Conservation (phyloP, 2,888 invertebrate genomes). For the Dicyrtoma fusca region DNA sequence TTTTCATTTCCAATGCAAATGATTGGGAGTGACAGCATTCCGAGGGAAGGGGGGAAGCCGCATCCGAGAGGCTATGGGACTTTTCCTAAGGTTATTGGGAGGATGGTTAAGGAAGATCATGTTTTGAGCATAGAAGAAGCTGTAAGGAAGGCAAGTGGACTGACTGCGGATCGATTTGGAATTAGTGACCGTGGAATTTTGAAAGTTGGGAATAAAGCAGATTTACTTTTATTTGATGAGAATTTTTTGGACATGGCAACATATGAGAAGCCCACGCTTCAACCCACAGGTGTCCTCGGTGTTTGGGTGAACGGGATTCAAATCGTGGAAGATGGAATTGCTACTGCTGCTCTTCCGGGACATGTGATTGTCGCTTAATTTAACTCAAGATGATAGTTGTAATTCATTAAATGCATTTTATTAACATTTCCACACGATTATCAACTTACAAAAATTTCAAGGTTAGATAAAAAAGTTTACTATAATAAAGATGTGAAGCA, state of each 20-base stretch:
- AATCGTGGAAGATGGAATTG: slow-evolving; percentile 46
- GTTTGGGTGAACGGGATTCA: slow-evolving; percentile 52
- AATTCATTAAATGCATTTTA: too few species aligned
- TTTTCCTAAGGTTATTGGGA: slow-evolving; percentile 50
- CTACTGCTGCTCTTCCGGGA: slow-evolving; percentile 4
- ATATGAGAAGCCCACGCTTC: slow-evolving; percentile 48
- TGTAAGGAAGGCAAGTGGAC: slow-evolving; percentile 47
- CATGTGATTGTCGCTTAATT: slow-evolving; percentile 6
- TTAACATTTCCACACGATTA: too few species aligned
- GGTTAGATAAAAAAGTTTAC: too few species aligned
- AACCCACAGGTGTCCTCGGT: slow-evolving; percentile 43
- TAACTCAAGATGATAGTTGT: too few species aligned
- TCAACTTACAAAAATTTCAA: too few species aligned
- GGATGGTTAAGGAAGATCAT: slow-evolving; percentile 42
- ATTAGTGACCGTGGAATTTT: slow-evolving; percentile 46
- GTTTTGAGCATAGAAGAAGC: slow-evolving; percentile 51
- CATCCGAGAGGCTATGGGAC: slow-evolving; percentile 53
- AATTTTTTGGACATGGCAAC: slow-evolving; percentile 46
- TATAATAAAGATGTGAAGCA: too few species aligned
- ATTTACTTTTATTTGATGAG: slow-evolving; percentile 48
- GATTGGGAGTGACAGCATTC: slow-evolving; percentile 55
- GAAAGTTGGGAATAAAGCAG: slow-evolving; percentile 44
- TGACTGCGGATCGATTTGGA: slow-evolving; percentile 47
- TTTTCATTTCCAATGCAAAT: slow-evolving; percentile 48
- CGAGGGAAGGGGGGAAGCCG: slow-evolving; percentile 50